Evolutionary conservation across 1,140 invertebrate genomes (phyloP).

Genomic region (Samia ricini): DNA sequence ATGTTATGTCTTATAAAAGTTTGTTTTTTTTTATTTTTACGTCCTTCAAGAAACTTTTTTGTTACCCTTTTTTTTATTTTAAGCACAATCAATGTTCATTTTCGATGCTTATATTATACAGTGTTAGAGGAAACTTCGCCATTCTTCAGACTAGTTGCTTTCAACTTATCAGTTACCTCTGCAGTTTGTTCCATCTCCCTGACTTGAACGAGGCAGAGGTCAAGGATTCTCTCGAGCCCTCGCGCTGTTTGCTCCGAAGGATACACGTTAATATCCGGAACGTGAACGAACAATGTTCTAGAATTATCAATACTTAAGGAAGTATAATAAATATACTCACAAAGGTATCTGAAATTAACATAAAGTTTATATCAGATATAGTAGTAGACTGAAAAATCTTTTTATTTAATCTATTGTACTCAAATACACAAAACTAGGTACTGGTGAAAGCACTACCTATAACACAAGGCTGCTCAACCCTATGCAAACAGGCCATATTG

Average conservation of each 20-base stretch:
- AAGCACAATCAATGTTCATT: neutral
- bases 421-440: neutral
- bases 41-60: too few relatives aligned
- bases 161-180: constrained; percentile 30
- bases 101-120: neutral
- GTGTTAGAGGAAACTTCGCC: neutral
- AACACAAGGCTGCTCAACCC: neutral
- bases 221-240: constrained; percentile 78
- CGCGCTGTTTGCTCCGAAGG: constrained; percentile 73
- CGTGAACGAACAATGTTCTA: constrained; percentile 82
- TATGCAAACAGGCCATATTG: neutral
- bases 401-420: neutral
- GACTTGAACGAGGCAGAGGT: constrained; percentile 61
- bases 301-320: constrained; percentile 78
- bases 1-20: too few relatives aligned
- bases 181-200: constrained; percentile 26
- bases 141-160: constrained; percentile 20
- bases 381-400: too few relatives aligned
- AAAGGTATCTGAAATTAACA: constrained; percentile 78
- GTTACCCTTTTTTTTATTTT: neutral
- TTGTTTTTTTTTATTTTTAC: too few relatives aligned
- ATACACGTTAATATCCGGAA: constrained; percentile 78
- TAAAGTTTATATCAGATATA: constrained; percentile 1
- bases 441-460: neutral
- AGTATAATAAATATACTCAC: constrained; percentile 84